phyloP scores from a whole-genome alignment of 2,113 vertebrate species.

The Coryphaenoides rupestris region DNA sequence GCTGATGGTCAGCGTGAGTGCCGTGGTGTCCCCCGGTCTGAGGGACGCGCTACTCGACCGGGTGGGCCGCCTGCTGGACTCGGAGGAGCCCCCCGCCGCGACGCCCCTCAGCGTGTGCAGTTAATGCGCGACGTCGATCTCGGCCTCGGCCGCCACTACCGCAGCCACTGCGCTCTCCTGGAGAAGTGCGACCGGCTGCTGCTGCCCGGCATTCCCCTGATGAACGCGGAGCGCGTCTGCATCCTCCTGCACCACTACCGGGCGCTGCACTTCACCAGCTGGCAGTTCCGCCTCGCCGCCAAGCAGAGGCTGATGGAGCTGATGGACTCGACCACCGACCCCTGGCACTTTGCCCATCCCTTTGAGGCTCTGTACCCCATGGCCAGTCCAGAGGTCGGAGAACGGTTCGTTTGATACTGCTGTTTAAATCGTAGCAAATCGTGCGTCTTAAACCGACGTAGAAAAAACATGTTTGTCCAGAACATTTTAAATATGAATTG shows the following conservation, averaged over 20 bases:
- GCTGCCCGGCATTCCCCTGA: slow-evolving; percentile 50
- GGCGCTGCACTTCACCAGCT: slow-evolving; percentile 78
- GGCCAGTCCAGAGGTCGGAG: slow-evolving; percentile 66
- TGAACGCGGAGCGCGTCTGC: slow-evolving; percentile 73
- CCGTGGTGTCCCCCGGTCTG: slow-evolving; percentile 77
- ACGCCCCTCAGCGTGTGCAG: slow-evolving; percentile 71
- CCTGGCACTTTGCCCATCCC: slow-evolving; percentile 75
- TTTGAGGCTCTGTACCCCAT: slow-evolving; percentile 81
- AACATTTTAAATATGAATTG: background rate
- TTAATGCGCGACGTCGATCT: slow-evolving; percentile 79
- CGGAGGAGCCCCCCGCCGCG: slow-evolving; percentile 33
- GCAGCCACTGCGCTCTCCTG: slow-evolving; percentile 79
- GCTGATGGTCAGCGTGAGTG: slow-evolving; percentile 80
- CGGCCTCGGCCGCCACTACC: no score
- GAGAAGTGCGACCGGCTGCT: slow-evolving; percentile 84
- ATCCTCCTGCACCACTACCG: slow-evolving; percentile 76
- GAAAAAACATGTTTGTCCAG: no score
- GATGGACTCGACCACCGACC: slow-evolving; percentile 66
- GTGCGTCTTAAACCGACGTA: no score
- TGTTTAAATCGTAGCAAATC: no score
- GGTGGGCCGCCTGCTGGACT: slow-evolving; percentile 71
- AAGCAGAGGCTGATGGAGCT: slow-evolving; percentile 76
- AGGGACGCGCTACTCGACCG: slow-evolving; percentile 75
- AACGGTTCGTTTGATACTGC: slow-evolving; percentile 68
- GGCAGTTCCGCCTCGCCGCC: slow-evolving; percentile 74